Evolutionary conservation across 1,140 invertebrate genomes (phyloP).

Genomic region (Choristoneura fumiferana): DNA sequence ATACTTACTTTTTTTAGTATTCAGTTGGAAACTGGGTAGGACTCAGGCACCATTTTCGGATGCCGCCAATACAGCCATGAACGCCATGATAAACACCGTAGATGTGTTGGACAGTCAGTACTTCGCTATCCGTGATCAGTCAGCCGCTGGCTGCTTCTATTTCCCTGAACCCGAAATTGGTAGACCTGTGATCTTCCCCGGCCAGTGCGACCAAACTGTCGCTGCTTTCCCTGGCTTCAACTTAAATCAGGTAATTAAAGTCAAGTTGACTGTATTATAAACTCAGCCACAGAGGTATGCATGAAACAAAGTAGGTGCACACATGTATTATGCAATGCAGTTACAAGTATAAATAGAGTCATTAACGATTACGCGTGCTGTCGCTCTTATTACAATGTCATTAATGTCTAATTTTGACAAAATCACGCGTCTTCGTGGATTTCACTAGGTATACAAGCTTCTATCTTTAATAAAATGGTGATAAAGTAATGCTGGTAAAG

Average conservation of each 20-base stretch:
- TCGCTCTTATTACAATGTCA: no score
- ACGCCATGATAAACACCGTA: conserved; percentile 29
- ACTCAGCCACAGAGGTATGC: no score
- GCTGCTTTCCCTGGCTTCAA: conserved; percentile 37
- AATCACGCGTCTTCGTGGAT: no score
- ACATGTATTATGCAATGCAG: no score
- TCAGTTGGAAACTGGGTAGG: conserved; percentile 61
- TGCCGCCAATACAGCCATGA: conserved; percentile 29
- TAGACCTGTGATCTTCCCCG: conserved; percentile 46
- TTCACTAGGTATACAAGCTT: no score
- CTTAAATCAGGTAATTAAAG: conserved; percentile 25
- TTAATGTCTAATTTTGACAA: no score
- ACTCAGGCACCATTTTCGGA: conserved; percentile 32
- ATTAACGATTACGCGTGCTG: no score
- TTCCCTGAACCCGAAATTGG: conserved; percentile 46
- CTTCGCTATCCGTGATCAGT: conserved; percentile 40
- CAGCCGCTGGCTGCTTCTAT: conserved; percentile 48
- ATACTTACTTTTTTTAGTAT: conserved; percentile 34
- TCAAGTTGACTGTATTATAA: no score
- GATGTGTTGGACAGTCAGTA: conserved; percentile 45
- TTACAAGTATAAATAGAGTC: no score
- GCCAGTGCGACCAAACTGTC: conserved; percentile 42
- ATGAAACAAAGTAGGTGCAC: no score
- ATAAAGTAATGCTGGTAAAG: no score
- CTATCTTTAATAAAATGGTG: no score